These are phyloP conservation scores for Brachyptera putata DNA, from an alignment of 2,888 invertebrate genomes.

Conservation along the genomic window DNA sequence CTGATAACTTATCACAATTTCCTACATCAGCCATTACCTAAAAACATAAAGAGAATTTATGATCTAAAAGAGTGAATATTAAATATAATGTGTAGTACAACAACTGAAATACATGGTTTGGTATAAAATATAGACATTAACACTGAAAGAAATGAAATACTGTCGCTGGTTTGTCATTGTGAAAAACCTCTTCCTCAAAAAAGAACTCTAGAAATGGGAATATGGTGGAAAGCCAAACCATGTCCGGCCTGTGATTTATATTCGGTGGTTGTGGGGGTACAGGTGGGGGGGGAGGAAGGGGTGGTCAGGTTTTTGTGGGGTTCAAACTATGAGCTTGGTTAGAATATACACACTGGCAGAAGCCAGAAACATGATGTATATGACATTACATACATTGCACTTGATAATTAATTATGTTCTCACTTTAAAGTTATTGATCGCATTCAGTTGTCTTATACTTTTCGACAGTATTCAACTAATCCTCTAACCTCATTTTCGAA, in stretches of 20 bases:
- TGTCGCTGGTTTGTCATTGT: conserved; percentile 12
- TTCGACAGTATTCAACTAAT: too few species aligned
- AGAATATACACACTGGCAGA: too few species aligned
- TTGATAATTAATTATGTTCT: too few species aligned
- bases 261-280: not conserved
- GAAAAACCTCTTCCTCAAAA: not conserved
- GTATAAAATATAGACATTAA: too few species aligned
- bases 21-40: not conserved
- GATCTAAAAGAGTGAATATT: not conserved
- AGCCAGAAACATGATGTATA: too few species aligned
- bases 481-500: too few species aligned
- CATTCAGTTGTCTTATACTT: too few species aligned
- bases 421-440: too few species aligned
- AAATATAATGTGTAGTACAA: not conserved
- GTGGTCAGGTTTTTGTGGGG: conserved; percentile 13
- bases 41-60: not conserved
- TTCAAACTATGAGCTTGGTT: not conserved
- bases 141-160: conserved; percentile 10
- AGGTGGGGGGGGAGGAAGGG: too few species aligned
- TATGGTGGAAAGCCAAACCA: conserved; percentile 19
- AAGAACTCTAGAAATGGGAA: conserved; percentile 3
- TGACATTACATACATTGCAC: too few species aligned
- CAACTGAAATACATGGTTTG: too few species aligned
- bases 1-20: not conserved
- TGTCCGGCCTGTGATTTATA: conserved; percentile 18